Conservation (phyloP, 2,888 invertebrate genomes). For the Ochropleura plecta region DNA sequence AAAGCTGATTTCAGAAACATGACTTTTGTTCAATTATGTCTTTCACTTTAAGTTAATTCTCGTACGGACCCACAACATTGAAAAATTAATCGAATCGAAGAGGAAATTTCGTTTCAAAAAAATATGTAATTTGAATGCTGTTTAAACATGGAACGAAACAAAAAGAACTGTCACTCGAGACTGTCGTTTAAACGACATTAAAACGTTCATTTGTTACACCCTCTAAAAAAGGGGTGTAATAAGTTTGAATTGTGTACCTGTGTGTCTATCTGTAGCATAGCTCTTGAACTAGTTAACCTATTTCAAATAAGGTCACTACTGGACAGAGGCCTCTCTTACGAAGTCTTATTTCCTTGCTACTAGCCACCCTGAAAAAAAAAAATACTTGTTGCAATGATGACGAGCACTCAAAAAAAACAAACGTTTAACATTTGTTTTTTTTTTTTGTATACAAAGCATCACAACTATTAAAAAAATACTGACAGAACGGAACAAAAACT, state of each 20-base stretch:
- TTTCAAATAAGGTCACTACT: background rate
- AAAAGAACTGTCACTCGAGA: background rate
- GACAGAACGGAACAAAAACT: no score
- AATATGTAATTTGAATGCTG: background rate
- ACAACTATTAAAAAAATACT: no score
- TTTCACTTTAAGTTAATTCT: background rate
- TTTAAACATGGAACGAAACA: background rate
- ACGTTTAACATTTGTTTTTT: no score
- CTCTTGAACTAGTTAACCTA: no score
- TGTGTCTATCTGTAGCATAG: no score
- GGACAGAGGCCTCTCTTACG: background rate
- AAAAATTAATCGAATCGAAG: background rate
- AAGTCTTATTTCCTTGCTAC: background rate
- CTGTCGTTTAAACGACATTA: background rate
- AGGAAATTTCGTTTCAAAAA: background rate
- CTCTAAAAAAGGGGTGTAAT: no score
- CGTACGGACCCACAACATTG: background rate
- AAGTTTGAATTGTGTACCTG: no score
- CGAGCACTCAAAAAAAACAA: no score
- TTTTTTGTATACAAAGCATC: no score
- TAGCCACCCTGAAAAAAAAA: background rate
- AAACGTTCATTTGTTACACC: background rate
- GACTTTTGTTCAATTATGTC: background rate
- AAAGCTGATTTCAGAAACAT: slow-evolving; percentile 2
- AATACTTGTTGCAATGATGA: no score